Conservation (phyloP, 2,113 vertebrate genomes). For the Pedionomus torquatus region DNA sequence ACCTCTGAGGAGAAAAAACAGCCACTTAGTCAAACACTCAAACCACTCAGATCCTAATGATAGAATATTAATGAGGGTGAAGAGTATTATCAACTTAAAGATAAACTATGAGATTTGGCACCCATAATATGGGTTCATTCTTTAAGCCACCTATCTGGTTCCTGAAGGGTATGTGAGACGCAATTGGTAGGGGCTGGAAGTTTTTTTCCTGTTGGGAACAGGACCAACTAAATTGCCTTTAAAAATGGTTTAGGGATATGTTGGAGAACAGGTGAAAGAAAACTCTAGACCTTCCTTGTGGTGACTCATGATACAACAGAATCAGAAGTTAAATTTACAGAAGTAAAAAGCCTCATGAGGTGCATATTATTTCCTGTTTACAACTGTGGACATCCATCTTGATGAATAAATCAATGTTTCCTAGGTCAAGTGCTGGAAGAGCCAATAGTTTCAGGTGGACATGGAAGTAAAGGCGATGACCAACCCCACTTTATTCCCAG, state of each 20-base stretch:
- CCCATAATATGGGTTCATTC: not conserved
- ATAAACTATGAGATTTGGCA: constrained; percentile 48
- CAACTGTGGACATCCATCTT: not conserved
- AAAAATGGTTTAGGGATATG: not conserved
- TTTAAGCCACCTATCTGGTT: not conserved
- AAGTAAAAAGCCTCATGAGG: not conserved
- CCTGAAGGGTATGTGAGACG: constrained; percentile 6
- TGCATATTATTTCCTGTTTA: not conserved
- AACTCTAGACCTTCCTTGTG: not conserved
- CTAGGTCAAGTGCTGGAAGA: not conserved
- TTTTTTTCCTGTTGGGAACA: not conserved
- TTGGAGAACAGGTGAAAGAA: not conserved
- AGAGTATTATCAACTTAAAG: constrained; percentile 60
- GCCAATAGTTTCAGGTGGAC: not conserved
- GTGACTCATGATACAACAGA: not conserved
- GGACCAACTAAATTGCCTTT: not conserved
- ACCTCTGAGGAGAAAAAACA: constrained; percentile 38
- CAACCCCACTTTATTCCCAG: not conserved
- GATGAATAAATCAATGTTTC: not conserved
- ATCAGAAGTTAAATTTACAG: not conserved
- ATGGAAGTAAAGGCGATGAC: not conserved
- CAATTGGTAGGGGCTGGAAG: not conserved
- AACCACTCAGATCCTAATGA: constrained; percentile 62
- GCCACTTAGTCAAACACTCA: constrained; percentile 60
- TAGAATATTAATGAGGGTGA: constrained; percentile 66